These are phyloP conservation scores for Ctenochaetus hawaiiensis DNA, from an alignment of 2,797 vertebrate species.

Conservation along the genomic window DNA sequence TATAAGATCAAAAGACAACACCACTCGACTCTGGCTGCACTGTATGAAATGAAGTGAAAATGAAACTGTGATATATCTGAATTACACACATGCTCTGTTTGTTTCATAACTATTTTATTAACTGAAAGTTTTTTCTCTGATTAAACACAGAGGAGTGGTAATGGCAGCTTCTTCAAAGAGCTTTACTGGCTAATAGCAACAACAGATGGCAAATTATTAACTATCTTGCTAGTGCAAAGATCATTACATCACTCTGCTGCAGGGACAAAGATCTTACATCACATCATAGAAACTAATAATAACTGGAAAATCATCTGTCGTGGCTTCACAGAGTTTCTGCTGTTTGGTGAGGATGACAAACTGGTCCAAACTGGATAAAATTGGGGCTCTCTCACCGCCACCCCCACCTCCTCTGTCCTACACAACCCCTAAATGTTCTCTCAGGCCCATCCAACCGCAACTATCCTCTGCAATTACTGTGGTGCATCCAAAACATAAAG, in stretches of 20 bases:
- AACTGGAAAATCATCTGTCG: conserved; percentile 17
- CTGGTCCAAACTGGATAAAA: conserved; percentile 75
- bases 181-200: neutral
- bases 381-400: conserved; percentile 35
- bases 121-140: neutral
- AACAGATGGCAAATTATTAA: conserved; percentile 47
- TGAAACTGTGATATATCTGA: neutral
- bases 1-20: conserved; percentile 50
- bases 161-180: neutral
- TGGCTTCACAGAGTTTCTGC: conserved; percentile 35
- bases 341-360: conserved; percentile 52
- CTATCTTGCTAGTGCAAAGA: conserved; percentile 26
- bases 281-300: conserved; percentile 9
- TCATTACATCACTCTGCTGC: conserved; percentile 34
- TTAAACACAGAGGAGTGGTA: neutral
- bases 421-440: neutral
- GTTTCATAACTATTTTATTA: neutral
- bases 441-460: conserved; percentile 67
- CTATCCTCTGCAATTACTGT: conserved; percentile 67
- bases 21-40: conserved; percentile 37
- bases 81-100: neutral
- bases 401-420: conserved; percentile 6
- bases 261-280: conserved; percentile 34
- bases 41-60: neutral
- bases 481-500: conserved; percentile 61